These are phyloP conservation scores for Lepus europaeus DNA, from an alignment of 2,113 vertebrate genomes.

Conservation along the genomic window DNA sequence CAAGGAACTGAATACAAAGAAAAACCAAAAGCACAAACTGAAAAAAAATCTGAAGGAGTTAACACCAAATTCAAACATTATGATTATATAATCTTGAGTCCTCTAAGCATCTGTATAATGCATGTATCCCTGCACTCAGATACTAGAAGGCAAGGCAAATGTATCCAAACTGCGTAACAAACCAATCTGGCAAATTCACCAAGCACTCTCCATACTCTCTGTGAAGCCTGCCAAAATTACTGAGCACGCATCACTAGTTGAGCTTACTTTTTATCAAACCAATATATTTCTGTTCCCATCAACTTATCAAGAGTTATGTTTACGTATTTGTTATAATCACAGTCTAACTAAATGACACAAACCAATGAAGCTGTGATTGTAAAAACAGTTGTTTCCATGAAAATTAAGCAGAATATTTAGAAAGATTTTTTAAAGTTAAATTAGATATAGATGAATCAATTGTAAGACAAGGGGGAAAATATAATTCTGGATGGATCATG, in stretches of 20 bases:
- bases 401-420: background rate
- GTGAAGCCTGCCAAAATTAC: constrained; percentile 20
- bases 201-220: background rate
- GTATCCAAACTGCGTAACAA: background rate
- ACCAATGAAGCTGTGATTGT: background rate
- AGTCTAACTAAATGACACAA: constrained; percentile 9
- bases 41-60: background rate
- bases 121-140: background rate
- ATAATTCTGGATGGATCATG: background rate
- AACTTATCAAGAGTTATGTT: background rate
- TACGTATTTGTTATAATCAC: no score
- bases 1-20: constrained; percentile 30
- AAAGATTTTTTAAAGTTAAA: constrained; percentile 7
- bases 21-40: background rate
- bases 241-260: background rate
- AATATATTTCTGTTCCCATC: background rate
- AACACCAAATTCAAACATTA: constrained; percentile 26
- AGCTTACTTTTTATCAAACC: constrained; percentile 28
- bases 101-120: background rate
- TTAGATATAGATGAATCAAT: background rate
- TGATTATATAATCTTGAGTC: background rate
- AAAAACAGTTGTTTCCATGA: background rate
- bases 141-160: background rate
- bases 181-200: background rate
- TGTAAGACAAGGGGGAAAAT: background rate